Percentiles rank a stretch among this genome's conserved stretches.
These are phyloP conservation scores for Zygothrica quintamaculata DNA, from an alignment of 2,888 invertebrate species.

Conservation along the genomic window DNA sequence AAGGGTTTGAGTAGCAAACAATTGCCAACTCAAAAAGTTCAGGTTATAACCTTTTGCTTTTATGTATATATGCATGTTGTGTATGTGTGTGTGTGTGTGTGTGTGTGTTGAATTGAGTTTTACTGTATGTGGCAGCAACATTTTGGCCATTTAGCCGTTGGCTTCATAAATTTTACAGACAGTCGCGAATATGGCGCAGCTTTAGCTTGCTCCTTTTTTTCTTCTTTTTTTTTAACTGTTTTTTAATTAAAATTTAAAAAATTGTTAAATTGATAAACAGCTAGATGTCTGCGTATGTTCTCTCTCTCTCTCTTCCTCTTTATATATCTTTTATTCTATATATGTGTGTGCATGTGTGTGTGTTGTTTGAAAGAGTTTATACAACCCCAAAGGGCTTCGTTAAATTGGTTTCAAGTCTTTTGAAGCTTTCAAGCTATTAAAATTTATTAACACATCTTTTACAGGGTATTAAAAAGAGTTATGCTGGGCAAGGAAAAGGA, in stretches of 20 bases:
- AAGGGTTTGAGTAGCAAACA: slow-evolving; percentile 29
- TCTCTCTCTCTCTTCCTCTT: too few species aligned
- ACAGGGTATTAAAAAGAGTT: too few species aligned
- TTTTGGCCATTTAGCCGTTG: slow-evolving; percentile 46
- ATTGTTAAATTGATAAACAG: slow-evolving; percentile 41
- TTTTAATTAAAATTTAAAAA: slow-evolving; percentile 74
- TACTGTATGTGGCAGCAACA: slow-evolving; percentile 57
- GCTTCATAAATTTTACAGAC: slow-evolving; percentile 65
- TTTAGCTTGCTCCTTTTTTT: too few species aligned
- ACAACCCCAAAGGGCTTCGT: slow-evolving; percentile 29
- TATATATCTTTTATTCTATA: not conserved
- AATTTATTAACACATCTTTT: too few species aligned
- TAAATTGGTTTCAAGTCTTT: slow-evolving; percentile 61
- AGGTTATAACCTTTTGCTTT: slow-evolving; percentile 21
- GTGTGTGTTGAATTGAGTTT: slow-evolving; percentile 25
- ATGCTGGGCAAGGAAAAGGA: too few species aligned
- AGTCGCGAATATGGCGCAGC: slow-evolving; percentile 56
- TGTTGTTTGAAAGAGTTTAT: slow-evolving; percentile 6
- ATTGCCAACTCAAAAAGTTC: slow-evolving; percentile 43
- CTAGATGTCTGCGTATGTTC: slow-evolving; percentile 13
- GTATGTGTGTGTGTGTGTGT: slow-evolving; percentile 21
- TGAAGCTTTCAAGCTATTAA: too few species aligned
- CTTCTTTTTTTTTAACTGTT: slow-evolving; percentile 66
- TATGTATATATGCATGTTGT: slow-evolving; percentile 12
- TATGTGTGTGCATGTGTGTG: slow-evolving; percentile 14